Conservation (phyloP, 2,888 invertebrate species). For the Callosobruchus maculatus region DNA sequence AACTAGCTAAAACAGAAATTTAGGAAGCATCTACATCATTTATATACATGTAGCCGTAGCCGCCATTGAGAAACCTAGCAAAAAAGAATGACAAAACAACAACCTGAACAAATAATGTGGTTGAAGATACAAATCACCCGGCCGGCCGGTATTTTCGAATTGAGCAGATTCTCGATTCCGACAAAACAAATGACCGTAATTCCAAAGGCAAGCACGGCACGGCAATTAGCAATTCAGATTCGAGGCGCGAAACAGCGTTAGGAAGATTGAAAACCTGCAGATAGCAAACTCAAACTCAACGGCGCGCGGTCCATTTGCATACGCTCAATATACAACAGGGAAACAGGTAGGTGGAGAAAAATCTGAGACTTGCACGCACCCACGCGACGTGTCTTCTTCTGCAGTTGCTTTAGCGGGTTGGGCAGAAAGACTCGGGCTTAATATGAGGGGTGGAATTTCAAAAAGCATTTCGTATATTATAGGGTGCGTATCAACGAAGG, state of each 20-base stretch:
- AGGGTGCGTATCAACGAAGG: too few relatives aligned
- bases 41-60: too few relatives aligned
- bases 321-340: constrained; percentile 10
- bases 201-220: background rate
- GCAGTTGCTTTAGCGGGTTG: background rate
- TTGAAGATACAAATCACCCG: background rate
- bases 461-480: too few relatives aligned
- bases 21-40: too few relatives aligned
- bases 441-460: too few relatives aligned
- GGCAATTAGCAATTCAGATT: background rate
- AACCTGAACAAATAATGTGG: background rate
- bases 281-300: background rate
- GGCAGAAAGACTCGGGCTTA: background rate
- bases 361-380: constrained; percentile 10
- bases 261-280: background rate
- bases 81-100: background rate
- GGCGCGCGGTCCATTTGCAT: constrained; percentile 10
- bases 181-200: background rate
- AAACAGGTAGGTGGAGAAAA: constrained; percentile 12
- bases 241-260: background rate
- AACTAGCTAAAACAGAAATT: too few relatives aligned
- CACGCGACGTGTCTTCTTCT: constrained; percentile 4
- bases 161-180: background rate
- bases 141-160: background rate
- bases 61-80: too few relatives aligned